These are phyloP conservation scores for Ischnura elegans DNA, from an alignment of 2,888 invertebrate species.

Conservation along the genomic window DNA sequence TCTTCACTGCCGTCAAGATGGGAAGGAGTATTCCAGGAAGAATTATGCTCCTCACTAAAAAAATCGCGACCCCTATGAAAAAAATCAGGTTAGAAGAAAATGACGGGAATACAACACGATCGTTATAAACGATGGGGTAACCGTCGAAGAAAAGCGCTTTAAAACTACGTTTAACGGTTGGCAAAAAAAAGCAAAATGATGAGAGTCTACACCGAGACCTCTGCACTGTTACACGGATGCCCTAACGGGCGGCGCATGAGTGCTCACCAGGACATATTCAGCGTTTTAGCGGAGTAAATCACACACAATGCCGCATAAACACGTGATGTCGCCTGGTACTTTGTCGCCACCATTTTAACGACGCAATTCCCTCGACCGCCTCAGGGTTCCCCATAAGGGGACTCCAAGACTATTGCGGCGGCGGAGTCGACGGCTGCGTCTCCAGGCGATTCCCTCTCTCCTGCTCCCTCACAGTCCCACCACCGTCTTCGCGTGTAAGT, in stretches of 20 bases:
- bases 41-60: slow-evolving; percentile 22
- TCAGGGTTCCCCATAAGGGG: neutral
- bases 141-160: slow-evolving; percentile 42
- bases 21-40: neutral
- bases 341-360: slow-evolving; percentile 62
- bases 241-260: neutral
- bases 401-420: neutral
- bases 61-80: neutral
- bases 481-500: no score
- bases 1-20: neutral
- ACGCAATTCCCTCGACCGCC: slow-evolving; percentile 42
- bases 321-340: slow-evolving; percentile 43
- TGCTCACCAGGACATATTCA: neutral
- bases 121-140: neutral
- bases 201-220: neutral
- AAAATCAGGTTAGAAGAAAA: neutral
- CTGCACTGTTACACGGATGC: neutral
- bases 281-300: slow-evolving; percentile 63
- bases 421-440: neutral
- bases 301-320: slow-evolving; percentile 56
- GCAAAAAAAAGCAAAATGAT: neutral
- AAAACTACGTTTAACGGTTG: neutral
- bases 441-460: no score
- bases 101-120: neutral
- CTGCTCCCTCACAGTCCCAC: no score